phyloP scores from a whole-genome alignment of 2,113 vertebrate species.

The Megaptera novaeangliae region DNA sequence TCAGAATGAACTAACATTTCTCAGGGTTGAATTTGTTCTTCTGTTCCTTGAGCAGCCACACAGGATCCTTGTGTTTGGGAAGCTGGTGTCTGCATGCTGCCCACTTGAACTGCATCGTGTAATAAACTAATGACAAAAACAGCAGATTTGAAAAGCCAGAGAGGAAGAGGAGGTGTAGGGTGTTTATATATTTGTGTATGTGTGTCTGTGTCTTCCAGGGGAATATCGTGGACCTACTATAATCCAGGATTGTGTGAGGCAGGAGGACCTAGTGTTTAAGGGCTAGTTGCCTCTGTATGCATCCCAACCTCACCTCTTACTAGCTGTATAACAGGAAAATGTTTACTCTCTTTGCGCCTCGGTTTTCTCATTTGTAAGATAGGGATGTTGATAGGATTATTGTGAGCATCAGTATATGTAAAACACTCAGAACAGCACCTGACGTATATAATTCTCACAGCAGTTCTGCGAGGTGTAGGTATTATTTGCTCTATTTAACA shows the following conservation, averaged over 20 bases:
- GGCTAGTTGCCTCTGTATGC: not conserved
- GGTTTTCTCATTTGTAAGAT: slow-evolving; percentile 12
- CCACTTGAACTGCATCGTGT: slow-evolving; percentile 58
- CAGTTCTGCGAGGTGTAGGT: not conserved
- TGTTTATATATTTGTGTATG: not conserved
- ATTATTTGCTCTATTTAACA: not conserved
- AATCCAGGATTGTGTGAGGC: not conserved
- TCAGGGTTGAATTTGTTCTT: slow-evolving; percentile 66
- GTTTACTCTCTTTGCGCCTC: not conserved
- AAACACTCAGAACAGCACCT: not conserved
- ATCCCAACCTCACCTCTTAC: not conserved
- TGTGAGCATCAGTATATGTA: not conserved
- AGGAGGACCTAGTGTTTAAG: not conserved
- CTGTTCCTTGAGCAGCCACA: slow-evolving; percentile 48
- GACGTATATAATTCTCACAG: not conserved
- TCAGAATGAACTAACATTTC: slow-evolving; percentile 74
- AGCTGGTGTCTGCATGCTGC: slow-evolving; percentile 34
- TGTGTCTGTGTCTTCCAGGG: not conserved
- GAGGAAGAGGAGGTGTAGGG: slow-evolving; percentile 12
- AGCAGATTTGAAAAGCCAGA: slow-evolving; percentile 52
- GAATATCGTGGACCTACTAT: not conserved
- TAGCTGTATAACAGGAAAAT: not conserved
- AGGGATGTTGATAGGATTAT: not conserved
- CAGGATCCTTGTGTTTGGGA: slow-evolving; percentile 55
- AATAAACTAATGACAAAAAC: slow-evolving; percentile 73